Percentiles rank a stretch among this genome's conserved stretches.
These are phyloP conservation scores for Oscheius sp. DNA, from an alignment of 2,888 invertebrate species.

Conservation along the genomic window DNA sequence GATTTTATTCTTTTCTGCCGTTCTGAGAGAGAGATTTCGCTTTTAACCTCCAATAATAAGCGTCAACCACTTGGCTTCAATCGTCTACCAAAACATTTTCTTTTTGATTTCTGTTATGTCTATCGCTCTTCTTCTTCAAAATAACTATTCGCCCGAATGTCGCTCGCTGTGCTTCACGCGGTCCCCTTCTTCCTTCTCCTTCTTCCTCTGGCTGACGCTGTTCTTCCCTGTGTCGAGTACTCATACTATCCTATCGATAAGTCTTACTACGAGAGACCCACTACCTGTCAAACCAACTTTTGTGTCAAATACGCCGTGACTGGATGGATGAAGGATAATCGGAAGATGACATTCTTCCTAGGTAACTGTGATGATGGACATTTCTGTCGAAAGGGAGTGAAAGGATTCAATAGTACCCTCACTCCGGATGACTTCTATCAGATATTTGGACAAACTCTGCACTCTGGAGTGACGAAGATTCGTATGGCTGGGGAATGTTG, in stretches of 20 bases:
- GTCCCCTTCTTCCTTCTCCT: not conserved
- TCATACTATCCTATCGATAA: not conserved
- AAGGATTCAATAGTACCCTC: not conserved
- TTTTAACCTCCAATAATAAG: no score
- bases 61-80: no score
- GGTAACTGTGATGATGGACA: not conserved
- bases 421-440: not conserved
- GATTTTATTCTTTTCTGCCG: no score
- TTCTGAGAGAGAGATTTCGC: no score
- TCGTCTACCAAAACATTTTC: no score
- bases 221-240: not conserved
- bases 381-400: not conserved
- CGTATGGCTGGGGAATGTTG: not conserved
- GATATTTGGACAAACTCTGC: not conserved
- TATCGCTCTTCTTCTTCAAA: no score
- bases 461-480: not conserved
- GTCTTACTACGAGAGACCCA: not conserved
- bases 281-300: not conserved
- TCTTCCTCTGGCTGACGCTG: not conserved
- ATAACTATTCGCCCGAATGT: no score
- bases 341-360: slow-evolving; percentile 2
- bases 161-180: not conserved
- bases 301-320: not conserved
- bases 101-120: no score
- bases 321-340: not conserved